phyloP scores from a whole-genome alignment of 2,113 vertebrate genomes.

The human region DNA sequence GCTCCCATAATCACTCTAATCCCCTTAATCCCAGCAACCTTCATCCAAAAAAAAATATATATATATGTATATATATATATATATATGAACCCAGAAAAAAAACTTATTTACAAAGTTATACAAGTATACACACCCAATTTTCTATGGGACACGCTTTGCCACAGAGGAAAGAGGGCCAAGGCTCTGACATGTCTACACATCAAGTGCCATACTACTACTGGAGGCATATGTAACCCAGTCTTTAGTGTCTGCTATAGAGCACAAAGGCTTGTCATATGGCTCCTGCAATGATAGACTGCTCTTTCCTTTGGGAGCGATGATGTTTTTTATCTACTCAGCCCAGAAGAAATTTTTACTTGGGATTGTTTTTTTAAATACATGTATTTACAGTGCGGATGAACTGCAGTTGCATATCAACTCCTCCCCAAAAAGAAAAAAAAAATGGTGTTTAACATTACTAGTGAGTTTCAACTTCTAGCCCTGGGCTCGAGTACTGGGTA shows the following conservation, averaged over 20 bases:
- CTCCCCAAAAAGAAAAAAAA: constrained; percentile 81
- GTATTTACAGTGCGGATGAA: constrained; percentile 89
- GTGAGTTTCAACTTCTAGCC: constrained; percentile 84
- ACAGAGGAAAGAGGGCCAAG: constrained; percentile 87
- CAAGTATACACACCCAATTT: constrained; percentile 91
- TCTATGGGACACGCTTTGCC: constrained; percentile 85
- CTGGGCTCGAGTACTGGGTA: constrained; percentile 87
- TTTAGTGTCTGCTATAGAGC: constrained; percentile 86
- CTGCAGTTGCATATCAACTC: constrained; percentile 89
- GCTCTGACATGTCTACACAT: constrained; percentile 85
- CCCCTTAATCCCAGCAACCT: constrained; percentile 89
- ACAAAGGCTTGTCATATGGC: constrained; percentile 82
- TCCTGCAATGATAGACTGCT: constrained; percentile 84
- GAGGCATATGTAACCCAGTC: constrained; percentile 82
- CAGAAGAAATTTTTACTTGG: constrained; percentile 82
- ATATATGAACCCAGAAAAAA: constrained; percentile 87
- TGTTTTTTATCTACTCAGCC: constrained; percentile 85
- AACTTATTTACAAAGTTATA: constrained; percentile 92
- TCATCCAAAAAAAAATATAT: constrained; percentile 83
- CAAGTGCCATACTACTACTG: constrained; percentile 85
- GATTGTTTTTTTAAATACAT: constrained; percentile 85
- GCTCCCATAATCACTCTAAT: constrained; percentile 89
- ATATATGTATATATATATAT: constrained; percentile 63
- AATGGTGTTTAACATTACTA: constrained; percentile 87
- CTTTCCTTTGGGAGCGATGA: constrained; percentile 86